Evolutionary conservation across 2,113 vertebrate species (phyloP).

Genomic region (Pleuronectes platessa): DNA sequence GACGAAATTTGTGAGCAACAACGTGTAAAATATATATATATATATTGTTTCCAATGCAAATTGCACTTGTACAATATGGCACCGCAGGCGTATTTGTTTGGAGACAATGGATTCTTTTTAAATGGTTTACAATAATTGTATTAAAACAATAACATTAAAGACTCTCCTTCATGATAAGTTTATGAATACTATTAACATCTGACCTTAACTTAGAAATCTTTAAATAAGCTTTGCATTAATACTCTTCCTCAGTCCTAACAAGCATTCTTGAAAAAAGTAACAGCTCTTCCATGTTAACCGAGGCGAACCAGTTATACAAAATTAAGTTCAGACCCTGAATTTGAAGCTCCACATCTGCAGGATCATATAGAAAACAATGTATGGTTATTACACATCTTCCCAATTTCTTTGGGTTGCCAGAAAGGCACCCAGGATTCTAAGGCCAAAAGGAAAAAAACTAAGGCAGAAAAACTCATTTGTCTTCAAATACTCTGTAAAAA

Average conservation of each 20-base stretch:
- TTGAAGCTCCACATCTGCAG: conserved; percentile 28
- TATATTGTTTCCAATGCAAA: conserved; percentile 40
- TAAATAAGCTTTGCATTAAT: conserved; percentile 73
- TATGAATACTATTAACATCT: conserved; percentile 70
- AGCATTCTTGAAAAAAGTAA: conserved; percentile 34
- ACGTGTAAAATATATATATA: conserved; percentile 41
- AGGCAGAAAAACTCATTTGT: conserved; percentile 44
- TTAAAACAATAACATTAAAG: conserved; percentile 60
- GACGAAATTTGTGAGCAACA: conserved; percentile 44
- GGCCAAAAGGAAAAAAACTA: conserved; percentile 48
- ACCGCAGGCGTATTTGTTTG: conserved; percentile 45
- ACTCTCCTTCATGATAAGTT: conserved; percentile 57
- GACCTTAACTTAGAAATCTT: conserved; percentile 71
- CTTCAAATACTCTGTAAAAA: conserved; percentile 16
- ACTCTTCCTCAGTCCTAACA: conserved; percentile 39
- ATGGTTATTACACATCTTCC: background rate
- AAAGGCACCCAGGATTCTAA: conserved; percentile 58
- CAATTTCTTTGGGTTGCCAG: background rate
- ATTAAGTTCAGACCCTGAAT: conserved; percentile 37
- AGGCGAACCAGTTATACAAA: conserved; percentile 14
- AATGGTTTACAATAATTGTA: conserved; percentile 53
- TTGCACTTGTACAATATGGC: conserved; percentile 71
- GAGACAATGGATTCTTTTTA: conserved; percentile 22
- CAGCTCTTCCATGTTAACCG: conserved; percentile 36
- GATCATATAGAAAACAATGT: conserved; percentile 12